These are phyloP conservation scores for Upupa epops DNA, from an alignment of 2,113 vertebrate genomes.

Conservation along the genomic window DNA sequence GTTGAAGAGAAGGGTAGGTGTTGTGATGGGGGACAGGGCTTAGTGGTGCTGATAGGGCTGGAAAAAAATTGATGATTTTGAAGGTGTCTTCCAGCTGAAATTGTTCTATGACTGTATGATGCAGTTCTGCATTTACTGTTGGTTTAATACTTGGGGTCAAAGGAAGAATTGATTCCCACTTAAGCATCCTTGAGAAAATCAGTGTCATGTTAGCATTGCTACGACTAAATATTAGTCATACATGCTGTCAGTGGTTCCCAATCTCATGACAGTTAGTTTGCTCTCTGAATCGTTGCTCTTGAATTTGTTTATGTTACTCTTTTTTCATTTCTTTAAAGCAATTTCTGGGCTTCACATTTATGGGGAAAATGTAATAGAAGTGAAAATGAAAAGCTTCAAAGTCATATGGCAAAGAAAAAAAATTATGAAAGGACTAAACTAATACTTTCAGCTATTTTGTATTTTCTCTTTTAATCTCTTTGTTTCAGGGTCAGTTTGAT, in stretches of 20 bases:
- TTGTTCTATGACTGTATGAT: too few relatives aligned
- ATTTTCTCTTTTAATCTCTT: neutral
- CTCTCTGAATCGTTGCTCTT: neutral
- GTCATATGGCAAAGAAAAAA: neutral
- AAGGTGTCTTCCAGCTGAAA: too few relatives aligned
- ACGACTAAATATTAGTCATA: neutral
- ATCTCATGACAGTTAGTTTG: neutral
- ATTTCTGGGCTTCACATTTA: neutral
- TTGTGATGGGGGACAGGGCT: too few relatives aligned
- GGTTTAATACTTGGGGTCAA: neutral
- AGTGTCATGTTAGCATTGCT: neutral
- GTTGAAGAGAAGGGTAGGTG: too few relatives aligned
- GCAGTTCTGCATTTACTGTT: neutral
- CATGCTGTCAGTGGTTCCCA: neutral
- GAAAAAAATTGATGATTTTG: too few relatives aligned
- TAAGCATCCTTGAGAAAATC: neutral
- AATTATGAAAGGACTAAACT: neutral
- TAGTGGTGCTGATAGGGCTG: too few relatives aligned
- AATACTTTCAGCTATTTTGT: neutral
- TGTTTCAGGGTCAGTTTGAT: neutral
- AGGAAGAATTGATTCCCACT: neutral
- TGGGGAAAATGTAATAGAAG: neutral
- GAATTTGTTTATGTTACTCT: fast-evolving
- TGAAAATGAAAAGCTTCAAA: neutral
- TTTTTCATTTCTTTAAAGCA: neutral